Base-by-base conservation (phyloP, 2,888 invertebrate genomes). In the Marronus borbonicus region DNA sequence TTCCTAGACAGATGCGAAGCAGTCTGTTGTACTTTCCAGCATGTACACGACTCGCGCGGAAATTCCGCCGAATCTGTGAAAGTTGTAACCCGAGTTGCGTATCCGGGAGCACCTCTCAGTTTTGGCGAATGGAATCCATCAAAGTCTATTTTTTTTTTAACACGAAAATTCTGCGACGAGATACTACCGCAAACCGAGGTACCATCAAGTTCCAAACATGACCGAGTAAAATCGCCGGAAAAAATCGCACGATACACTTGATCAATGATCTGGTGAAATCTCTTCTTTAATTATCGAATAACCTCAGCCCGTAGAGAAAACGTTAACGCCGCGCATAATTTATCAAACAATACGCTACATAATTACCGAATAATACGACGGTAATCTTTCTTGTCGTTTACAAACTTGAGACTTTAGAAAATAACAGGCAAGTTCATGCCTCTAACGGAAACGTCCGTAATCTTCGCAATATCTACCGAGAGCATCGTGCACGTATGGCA, bases 331-430 rank as follows among this genome's bases (percentile, higher is more conserved):
- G 20, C 14, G 17, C 8, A 20, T 58, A 58, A 58, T 58, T 20
- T 17, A 2, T 20, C 55, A 58, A 58, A 58, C 55, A 58, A 58
- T 58, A 58, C 55, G 17, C 55, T 58, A 58, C 55, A 7, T 20
- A 58, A 58, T 58, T 58, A 20, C 20, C 8, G 55, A 58, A 58
- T 52, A 52, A 52, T 52, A 14, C 17, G 14, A 24, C 55, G 2
- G 55, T 20, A 20, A 20, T 17, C 20, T 17, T 55, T 10, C 20
- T 20, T 8, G 20, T 17, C 20, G 20, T 58, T 8, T 58, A 20
- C 55, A 7, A 58, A 58, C 20, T 58, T 24, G n/a, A 17, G 20
- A 20, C 20, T 58, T 58, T 8, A 20, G 20, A 24, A 58, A 58
- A 58, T 20, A 20, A 10, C 17, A 36, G 10, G 55, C 17, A 44